A percentile compares a stretch with the other conserved stretches of the same genome.
Conservation (phyloP, 2,113 vertebrate genomes). For the Podarcis muralis region DNA sequence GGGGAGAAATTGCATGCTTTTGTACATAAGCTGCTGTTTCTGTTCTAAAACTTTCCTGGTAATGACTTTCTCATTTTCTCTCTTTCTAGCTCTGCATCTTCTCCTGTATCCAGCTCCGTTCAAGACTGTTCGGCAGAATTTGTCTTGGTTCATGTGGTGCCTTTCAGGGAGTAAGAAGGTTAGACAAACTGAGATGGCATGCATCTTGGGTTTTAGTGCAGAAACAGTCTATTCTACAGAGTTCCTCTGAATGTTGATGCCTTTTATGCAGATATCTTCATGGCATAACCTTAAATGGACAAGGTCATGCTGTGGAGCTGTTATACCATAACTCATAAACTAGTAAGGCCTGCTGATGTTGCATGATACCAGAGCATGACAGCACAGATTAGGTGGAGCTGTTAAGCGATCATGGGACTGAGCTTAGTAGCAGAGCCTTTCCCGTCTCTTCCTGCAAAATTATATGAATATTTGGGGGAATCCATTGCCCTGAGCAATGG, state of each 20-base stretch:
- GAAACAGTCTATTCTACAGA: neutral
- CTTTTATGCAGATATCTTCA: neutral
- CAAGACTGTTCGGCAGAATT: conserved; percentile 10
- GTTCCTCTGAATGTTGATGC: neutral
- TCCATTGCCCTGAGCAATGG: neutral
- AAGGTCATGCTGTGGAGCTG: neutral
- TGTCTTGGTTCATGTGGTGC: conserved; percentile 14
- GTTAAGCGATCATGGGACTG: neutral
- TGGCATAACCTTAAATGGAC: neutral
- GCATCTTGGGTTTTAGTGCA: neutral
- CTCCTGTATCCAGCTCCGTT: conserved; percentile 4
- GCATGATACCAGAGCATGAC: neutral
- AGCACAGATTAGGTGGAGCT: neutral
- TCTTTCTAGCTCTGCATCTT: conserved; percentile 7
- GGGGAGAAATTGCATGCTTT: neutral
- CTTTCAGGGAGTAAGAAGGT: conserved; percentile 26
- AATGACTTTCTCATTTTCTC: conserved; percentile 17
- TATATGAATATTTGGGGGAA: neutral
- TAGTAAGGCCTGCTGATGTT: neutral
- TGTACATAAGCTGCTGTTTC: neutral
- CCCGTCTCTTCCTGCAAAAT: neutral
- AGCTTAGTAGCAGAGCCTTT: neutral
- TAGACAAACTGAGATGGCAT: conserved; percentile 15
- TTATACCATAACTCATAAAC: neutral
- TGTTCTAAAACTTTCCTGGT: conserved; percentile 7